Conservation (phyloP, 1,140 invertebrate genomes). For the Cydia splendana region DNA sequence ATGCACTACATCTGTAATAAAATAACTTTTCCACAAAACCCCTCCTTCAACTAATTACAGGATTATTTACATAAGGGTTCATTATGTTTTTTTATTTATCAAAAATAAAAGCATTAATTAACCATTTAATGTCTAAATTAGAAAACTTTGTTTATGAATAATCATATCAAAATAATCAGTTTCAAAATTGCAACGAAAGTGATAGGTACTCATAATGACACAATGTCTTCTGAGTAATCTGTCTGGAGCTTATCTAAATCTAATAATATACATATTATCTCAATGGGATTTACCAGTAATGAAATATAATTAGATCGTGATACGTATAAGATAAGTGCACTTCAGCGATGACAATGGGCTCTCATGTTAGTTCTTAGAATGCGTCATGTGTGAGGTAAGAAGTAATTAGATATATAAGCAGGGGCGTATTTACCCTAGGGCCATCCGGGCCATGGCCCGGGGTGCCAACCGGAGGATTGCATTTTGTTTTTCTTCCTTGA, state of each 20-base stretch:
- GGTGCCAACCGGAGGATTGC: too few species aligned
- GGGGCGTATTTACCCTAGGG: too few species aligned
- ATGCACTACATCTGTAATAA: too few species aligned
- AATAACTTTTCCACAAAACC: too few species aligned
- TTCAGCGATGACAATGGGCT: neutral
- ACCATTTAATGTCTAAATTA: too few species aligned
- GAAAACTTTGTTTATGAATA: neutral
- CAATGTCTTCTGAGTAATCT: neutral
- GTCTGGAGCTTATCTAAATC: neutral
- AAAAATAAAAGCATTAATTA: too few species aligned
- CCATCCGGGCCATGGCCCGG: too few species aligned
- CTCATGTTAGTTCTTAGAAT: slow-evolving; percentile 1
- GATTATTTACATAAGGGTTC: too few species aligned
- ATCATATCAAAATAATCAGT: neutral
- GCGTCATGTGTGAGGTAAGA: neutral
- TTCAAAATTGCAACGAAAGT: neutral
- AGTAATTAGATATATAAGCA: neutral
- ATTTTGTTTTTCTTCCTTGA: too few species aligned
- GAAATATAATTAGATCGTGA: slow-evolving; percentile 3
- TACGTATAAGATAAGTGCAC: neutral
- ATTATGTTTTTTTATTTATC: too few species aligned
- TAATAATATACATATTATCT: neutral
- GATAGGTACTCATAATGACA: neutral
- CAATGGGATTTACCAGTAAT: neutral
- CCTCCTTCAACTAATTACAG: too few species aligned